Conservation (phyloP, 1,140 invertebrate species). For the Druon quercuslanigerum region DNA sequence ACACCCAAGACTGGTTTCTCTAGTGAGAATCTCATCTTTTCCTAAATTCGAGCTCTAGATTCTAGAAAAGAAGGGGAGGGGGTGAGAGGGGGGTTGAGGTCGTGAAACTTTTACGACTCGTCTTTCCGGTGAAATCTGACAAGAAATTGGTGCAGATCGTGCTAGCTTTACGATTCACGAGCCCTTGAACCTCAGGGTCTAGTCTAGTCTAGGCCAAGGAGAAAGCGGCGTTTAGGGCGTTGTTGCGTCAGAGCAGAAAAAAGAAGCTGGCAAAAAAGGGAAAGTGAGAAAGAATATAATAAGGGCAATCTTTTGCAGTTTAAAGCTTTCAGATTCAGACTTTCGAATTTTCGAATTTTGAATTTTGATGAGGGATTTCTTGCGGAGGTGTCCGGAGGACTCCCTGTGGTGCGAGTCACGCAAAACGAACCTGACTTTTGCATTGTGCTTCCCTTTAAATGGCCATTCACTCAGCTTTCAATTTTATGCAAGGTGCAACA, state of each 20-base stretch:
- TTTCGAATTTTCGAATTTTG: background rate
- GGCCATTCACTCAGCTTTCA: background rate
- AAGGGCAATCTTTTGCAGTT: background rate
- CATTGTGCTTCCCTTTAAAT: background rate
- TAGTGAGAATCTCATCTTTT: background rate
- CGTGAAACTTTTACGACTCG: constrained; percentile 22
- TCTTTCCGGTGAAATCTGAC: background rate
- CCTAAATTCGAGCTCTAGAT: background rate
- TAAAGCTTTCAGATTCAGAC: background rate
- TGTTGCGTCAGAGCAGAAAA: background rate
- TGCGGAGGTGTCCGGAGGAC: constrained; percentile 1
- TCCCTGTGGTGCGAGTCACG: background rate
- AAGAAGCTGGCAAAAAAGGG: background rate
- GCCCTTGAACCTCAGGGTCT: constrained; percentile 18
- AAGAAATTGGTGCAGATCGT: constrained; percentile 28
- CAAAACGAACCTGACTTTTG: constrained; percentile 21
- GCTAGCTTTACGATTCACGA: background rate
- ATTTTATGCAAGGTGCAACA: constrained; percentile 3
- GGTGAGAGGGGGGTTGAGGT: background rate
- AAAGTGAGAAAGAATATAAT: background rate
- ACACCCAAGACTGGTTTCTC: constrained; percentile 1
- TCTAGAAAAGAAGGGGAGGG: background rate
- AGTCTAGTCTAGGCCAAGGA: constrained; percentile 26
- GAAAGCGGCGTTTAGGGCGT: background rate
- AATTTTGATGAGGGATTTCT: background rate